Evolutionary conservation across 2,113 vertebrate species (phyloP), one percentile per base, ranked within the genome.

Genomic region (Laticauda colubrina): DNA sequence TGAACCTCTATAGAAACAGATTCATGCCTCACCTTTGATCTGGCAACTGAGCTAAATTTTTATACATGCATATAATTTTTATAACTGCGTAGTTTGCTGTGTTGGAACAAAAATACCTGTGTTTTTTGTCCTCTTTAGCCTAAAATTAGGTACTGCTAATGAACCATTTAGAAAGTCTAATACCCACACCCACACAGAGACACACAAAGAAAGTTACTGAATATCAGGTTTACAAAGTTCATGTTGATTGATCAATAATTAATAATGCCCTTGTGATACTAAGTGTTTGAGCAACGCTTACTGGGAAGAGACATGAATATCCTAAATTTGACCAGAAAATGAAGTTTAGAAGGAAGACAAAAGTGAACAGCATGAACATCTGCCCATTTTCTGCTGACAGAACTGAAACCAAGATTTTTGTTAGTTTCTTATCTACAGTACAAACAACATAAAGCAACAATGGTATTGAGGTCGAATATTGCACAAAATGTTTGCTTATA

Each of bases 401-500:
- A 96, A 93, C 29, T 94, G 94, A 88, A 97, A 95, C 94, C 93
- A 96, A 94, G 92, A 96, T 95, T 95, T 95, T 96, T 54, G 1
- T 69, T 91, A 89, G 90, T 94, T 95, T 54, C 93, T 92, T 94
- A 96, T 95, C 96, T 96, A 89, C 94, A 97, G 93, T 95, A 96
- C 96, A 96, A 97, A 97, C 93, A 96, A 90, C 34, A 2, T 94
- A 95, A 96, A 97, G 94, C 96, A 43, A 1, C 97, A 94, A 94
- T 94, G 95, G 96, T 89, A 96, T 96, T 97, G 97, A 97, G 97
- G 97, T 0, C 45, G 95, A 96, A 97, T 95, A 91, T 94, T 95
- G 96, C 95, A 97, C 96, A 97, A 97, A 97, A 97, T 97, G 96
- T 98, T 98, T 97, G 96, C 97, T 98, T 97, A 97, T 97, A 98